phyloP scores from a whole-genome alignment of 2,888 invertebrate species.

The Biston stratarius region DNA sequence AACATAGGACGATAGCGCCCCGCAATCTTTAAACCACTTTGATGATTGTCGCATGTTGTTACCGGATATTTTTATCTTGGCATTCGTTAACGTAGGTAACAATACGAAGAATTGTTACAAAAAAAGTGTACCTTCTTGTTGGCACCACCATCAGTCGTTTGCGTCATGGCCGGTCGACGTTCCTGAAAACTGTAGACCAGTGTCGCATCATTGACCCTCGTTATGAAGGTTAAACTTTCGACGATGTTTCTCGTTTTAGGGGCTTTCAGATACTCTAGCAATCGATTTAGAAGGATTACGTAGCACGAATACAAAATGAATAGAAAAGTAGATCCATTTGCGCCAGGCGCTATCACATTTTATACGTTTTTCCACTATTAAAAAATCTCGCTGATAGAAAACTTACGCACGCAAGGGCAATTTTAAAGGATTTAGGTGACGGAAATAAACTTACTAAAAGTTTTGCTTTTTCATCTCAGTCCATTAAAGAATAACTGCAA shows the following conservation, averaged over 20 bases:
- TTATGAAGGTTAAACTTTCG: constrained; percentile 53
- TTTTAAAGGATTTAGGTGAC: too few species aligned
- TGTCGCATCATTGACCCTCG: constrained; percentile 65
- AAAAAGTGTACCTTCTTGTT: constrained; percentile 54
- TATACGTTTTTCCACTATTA: too few species aligned
- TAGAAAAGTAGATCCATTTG: too few species aligned
- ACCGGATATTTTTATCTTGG: constrained; percentile 63
- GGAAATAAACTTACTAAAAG: too few species aligned
- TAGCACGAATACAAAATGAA: neutral
- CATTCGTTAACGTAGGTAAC: constrained; percentile 54
- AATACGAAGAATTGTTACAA: constrained; percentile 52
- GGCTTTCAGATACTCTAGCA: neutral
- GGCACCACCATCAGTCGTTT: constrained; percentile 57
- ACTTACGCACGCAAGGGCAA: too few species aligned
- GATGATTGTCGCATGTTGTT: constrained; percentile 55
- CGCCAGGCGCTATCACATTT: too few species aligned
- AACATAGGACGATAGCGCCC: constrained; percentile 49
- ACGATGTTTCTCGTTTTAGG: constrained; percentile 38
- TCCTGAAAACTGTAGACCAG: constrained; percentile 68
- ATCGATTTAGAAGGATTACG: too few species aligned
- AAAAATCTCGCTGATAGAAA: too few species aligned
- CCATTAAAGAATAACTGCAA: too few species aligned
- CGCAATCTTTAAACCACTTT: constrained; percentile 46
- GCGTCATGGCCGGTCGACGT: constrained; percentile 75
- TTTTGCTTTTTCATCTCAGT: too few species aligned